Evolutionary conservation across 2,797 vertebrate genomes (phyloP).

Genomic region (Helicolenus hilgendorfi): DNA sequence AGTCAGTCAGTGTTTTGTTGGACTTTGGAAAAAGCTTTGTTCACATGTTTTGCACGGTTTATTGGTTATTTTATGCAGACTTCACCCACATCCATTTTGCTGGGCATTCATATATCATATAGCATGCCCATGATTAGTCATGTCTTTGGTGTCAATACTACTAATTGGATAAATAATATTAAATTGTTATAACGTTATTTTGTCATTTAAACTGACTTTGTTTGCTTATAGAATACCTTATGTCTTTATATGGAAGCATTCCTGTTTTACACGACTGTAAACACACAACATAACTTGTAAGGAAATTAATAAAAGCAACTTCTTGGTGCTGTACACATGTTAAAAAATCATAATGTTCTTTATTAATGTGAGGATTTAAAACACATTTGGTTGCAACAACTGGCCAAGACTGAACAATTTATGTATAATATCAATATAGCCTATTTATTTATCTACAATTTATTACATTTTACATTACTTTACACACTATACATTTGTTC

Average conservation of each 20-base stretch:
- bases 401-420: neutral
- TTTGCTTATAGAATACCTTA: neutral
- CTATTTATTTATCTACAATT: neutral
- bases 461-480: neutral
- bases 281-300: neutral
- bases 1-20: neutral
- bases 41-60: neutral
- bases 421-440: neutral
- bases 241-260: neutral
- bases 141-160: neutral
- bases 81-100: neutral
- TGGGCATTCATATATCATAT: neutral
- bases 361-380: neutral
- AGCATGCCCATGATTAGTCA: neutral
- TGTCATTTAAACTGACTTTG: neutral
- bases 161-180: neutral
- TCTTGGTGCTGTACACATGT: no score
- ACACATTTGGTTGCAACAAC: neutral
- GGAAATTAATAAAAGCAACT: no score
- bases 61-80: neutral
- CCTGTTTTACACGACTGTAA: neutral
- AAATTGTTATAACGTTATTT: neutral
- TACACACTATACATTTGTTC: neutral
- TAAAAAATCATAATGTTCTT: neutral
- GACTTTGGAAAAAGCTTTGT: neutral